Evolutionary conservation across 2,113 vertebrate species (phyloP).

Genomic region (Thinocorus orbignyianus): DNA sequence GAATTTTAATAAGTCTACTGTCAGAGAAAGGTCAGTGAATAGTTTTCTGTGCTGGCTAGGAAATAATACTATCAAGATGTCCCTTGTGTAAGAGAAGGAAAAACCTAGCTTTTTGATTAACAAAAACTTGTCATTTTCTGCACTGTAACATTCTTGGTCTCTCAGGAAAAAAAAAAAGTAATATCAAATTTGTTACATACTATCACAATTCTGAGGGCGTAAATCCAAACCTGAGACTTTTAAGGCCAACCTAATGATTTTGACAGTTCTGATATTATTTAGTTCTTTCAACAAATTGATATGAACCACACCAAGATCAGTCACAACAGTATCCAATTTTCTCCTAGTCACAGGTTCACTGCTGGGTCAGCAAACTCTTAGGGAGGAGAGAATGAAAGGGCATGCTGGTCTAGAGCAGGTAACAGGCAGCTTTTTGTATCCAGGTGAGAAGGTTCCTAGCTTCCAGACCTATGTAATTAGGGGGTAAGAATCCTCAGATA

Average conservation of each 20-base stretch:
- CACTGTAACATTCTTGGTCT: background rate
- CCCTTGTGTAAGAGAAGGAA: background rate
- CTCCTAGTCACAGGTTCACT: slow-evolving; percentile 76
- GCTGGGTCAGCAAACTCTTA: slow-evolving; percentile 81
- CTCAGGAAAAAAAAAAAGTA: background rate
- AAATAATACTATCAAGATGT: slow-evolving; percentile 18
- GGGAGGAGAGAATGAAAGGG: slow-evolving; percentile 73
- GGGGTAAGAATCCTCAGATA: slow-evolving; percentile 79
- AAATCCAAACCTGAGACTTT: slow-evolving; percentile 62
- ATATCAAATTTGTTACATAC: background rate
- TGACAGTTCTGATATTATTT: slow-evolving; percentile 69
- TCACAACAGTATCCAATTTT: slow-evolving; percentile 81
- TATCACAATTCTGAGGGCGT: slow-evolving; percentile 16
- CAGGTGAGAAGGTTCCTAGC: slow-evolving; percentile 81
- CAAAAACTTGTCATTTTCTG: slow-evolving; percentile 4
- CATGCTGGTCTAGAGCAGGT: slow-evolving; percentile 70
- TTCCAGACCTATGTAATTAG: slow-evolving; percentile 82
- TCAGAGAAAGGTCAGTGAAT: slow-evolving; percentile 28
- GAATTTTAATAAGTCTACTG: slow-evolving; percentile 48
- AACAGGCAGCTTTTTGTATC: slow-evolving; percentile 80
- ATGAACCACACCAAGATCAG: slow-evolving; percentile 74
- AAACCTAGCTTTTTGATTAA: slow-evolving; percentile 9
- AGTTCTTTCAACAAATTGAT: slow-evolving; percentile 74
- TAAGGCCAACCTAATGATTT: slow-evolving; percentile 69
- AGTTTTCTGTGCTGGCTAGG: background rate